These are phyloP conservation scores for Trichonephila clavipes DNA, from an alignment of 1,140 invertebrate genomes.

Conservation along the genomic window DNA sequence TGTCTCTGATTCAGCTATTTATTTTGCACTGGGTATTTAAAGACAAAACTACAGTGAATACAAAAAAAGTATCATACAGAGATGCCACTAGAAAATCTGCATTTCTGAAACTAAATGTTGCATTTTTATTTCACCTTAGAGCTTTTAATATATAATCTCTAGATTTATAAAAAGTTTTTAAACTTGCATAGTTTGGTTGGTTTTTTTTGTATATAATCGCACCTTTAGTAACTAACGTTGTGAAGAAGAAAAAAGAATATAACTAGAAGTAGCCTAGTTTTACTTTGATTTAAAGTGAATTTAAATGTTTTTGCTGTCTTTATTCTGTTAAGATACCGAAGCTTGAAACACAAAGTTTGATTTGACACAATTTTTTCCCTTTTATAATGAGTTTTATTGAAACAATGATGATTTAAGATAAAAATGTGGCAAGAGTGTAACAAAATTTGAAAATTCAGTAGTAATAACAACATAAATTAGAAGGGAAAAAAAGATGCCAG, in stretches of 20 bases:
- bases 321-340: background rate
- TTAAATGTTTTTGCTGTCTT: background rate
- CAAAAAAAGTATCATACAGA: slow-evolving; percentile 39
- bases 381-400: background rate
- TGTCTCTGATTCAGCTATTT: slow-evolving; percentile 43
- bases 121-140: background rate
- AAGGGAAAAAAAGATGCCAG: background rate
- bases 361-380: background rate
- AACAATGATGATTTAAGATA: background rate
- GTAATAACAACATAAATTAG: background rate
- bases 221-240: slow-evolving; percentile 27
- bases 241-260: slow-evolving; percentile 12
- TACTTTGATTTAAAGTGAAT: slow-evolving; percentile 42
- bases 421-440: slow-evolving; percentile 16
- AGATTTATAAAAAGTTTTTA: slow-evolving; percentile 40
- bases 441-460: background rate
- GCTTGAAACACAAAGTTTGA: background rate
- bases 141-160: background rate
- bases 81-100: slow-evolving; percentile 34
- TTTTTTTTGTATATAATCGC: slow-evolving; percentile 15
- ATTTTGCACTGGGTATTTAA: slow-evolving; percentile 59
- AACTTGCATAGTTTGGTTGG: background rate
- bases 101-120: slow-evolving; percentile 48
- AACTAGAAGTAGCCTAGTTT: slow-evolving; percentile 5
- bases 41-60: slow-evolving; percentile 30